A percentile compares a stretch with the other conserved stretches of the same genome.
Conservation (phyloP, 2,797 vertebrate genomes). For the Platalea minor region DNA sequence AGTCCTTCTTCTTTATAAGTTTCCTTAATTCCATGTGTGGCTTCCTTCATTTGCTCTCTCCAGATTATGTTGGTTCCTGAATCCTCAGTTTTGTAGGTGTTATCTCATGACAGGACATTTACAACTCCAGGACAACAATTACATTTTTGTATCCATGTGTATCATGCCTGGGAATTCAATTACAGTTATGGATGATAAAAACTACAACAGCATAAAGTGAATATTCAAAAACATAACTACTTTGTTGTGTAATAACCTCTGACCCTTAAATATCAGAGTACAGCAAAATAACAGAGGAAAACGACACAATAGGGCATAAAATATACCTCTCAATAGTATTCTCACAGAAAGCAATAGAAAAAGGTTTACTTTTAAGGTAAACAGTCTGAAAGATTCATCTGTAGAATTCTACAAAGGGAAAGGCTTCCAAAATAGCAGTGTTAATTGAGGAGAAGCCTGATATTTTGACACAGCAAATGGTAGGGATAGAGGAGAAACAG, state of each 20-base stretch:
- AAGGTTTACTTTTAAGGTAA: not conserved
- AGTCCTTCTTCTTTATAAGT: not conserved
- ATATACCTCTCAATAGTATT: not conserved
- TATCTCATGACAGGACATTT: not conserved
- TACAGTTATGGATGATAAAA: not conserved
- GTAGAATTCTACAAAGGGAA: not conserved
- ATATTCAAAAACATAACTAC: not conserved
- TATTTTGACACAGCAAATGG: slow-evolving; percentile 40
- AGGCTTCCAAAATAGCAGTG: not conserved
- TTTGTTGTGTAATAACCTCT: not conserved
- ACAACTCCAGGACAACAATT: not conserved
- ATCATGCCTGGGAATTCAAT: not conserved
- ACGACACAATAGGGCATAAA: not conserved
- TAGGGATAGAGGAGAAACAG: slow-evolving; percentile 9
- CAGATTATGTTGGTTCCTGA: not conserved
- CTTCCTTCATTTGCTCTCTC: not conserved
- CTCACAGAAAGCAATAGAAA: not conserved
- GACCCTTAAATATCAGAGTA: not conserved
- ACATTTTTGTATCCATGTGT: not conserved
- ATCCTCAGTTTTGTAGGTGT: not conserved
- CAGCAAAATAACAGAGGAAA: not conserved
- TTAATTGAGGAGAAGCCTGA: slow-evolving; percentile 25
- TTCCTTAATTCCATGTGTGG: not conserved
- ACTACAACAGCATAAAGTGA: not conserved
- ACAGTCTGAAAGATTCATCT: not conserved